Conservation (phyloP, 2,797 vertebrate species). For the Natrix natrix region DNA sequence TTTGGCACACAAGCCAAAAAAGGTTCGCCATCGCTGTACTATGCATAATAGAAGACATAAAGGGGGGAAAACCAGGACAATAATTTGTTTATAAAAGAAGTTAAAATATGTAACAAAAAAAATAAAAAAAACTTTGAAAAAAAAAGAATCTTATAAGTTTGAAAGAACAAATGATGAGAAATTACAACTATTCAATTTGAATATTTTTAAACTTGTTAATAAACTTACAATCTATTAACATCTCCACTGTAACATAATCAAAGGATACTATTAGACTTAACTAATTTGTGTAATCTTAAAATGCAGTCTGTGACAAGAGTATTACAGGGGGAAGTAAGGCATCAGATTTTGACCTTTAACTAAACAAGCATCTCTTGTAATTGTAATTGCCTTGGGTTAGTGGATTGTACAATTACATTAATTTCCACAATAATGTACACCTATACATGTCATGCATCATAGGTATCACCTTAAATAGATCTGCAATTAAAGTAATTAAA, state of each 20-base stretch:
- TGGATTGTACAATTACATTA: constrained; percentile 46
- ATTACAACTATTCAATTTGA: neutral
- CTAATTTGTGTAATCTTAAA: neutral
- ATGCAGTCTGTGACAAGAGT: constrained; percentile 40
- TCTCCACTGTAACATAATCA: neutral
- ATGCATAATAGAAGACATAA: too few relatives aligned
- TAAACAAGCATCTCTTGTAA: constrained; percentile 53
- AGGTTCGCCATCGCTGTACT: too few relatives aligned
- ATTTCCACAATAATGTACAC: constrained; percentile 51
- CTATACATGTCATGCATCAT: constrained; percentile 40
- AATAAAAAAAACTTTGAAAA: too few relatives aligned
- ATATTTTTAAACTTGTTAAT: neutral
- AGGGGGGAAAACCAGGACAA: too few relatives aligned
- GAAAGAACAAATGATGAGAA: neutral
- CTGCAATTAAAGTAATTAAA: constrained; percentile 62
- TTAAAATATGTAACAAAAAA: too few relatives aligned
- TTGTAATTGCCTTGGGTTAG: constrained; percentile 59
- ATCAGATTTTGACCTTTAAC: constrained; percentile 64
- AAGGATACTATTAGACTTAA: neutral
- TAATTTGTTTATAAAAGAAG: too few relatives aligned
- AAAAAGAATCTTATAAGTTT: too few relatives aligned
- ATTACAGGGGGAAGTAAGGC: constrained; percentile 45
- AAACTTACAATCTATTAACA: neutral
- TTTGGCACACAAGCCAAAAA: too few relatives aligned
- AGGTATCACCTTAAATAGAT: constrained; percentile 51